Conservation (phyloP, 2,797 vertebrate species). For the Antrozous pallidus region DNA sequence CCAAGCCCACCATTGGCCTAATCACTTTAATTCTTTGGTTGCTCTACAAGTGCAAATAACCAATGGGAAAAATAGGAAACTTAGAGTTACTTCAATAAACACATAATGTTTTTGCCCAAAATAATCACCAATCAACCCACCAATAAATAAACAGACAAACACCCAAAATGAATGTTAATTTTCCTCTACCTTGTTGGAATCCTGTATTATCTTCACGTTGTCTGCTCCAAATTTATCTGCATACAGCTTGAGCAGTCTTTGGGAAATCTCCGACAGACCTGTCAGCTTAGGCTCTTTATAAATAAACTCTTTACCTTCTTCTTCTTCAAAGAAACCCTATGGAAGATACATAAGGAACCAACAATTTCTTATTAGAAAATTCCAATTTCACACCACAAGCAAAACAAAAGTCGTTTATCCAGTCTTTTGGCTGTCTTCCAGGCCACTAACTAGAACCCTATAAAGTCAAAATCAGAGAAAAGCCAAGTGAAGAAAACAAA, state of each 20-base stretch:
- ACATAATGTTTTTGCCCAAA: background rate
- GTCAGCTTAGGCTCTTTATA: slow-evolving; percentile 99
- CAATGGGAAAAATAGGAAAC: background rate
- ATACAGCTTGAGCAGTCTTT: slow-evolving; percentile 96
- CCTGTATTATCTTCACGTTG: slow-evolving; percentile 99
- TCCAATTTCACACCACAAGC: background rate
- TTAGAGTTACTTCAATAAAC: background rate
- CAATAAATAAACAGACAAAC: background rate
- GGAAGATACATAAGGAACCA: slow-evolving; percentile 70
- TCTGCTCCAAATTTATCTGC: slow-evolving; percentile 98
- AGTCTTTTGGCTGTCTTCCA: background rate
- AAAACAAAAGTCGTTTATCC: background rate
- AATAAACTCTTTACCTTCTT: slow-evolving; percentile 98
- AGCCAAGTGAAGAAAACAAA: background rate
- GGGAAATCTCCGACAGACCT: slow-evolving; percentile 97
- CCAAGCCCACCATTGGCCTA: background rate
- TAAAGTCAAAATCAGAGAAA: slow-evolving; percentile 26
- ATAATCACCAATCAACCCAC: background rate
- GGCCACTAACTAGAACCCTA: background rate
- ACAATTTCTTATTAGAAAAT: slow-evolving; percentile 68
- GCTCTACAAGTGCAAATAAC: background rate
- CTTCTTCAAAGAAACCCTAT: slow-evolving; percentile 98
- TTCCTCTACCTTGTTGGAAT: slow-evolving; percentile 94
- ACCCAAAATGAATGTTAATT: background rate
- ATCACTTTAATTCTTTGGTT: background rate